Evolutionary conservation across 2,113 vertebrate genomes (phyloP).

Genomic region (Phrynosoma blainvillii): DNA sequence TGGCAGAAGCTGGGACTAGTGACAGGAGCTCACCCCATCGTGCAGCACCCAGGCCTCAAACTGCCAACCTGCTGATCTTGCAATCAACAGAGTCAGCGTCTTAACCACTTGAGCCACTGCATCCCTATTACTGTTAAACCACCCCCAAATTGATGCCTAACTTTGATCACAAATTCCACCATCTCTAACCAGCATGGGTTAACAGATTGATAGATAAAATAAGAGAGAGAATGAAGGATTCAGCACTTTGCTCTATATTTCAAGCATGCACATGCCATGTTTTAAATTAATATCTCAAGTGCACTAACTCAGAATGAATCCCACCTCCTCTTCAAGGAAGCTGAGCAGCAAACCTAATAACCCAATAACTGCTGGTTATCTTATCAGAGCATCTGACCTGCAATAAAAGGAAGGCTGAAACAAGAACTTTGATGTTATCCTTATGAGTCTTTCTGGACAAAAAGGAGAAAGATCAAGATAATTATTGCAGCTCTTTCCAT

Average conservation of each 20-base stretch:
- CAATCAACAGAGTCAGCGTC: too few relatives aligned
- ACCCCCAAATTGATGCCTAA: too few relatives aligned
- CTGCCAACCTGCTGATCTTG: too few relatives aligned
- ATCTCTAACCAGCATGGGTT: too few relatives aligned
- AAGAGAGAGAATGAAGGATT: not conserved
- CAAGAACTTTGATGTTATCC: constrained; percentile 39
- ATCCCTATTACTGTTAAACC: too few relatives aligned
- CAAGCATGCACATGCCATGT: not conserved
- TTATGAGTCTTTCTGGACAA: constrained; percentile 39
- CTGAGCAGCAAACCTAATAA: not conserved
- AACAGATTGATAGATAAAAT: too few relatives aligned
- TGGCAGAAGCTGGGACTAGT: too few relatives aligned
- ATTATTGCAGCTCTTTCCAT: not conserved
- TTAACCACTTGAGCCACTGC: too few relatives aligned
- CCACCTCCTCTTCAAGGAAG: not conserved
- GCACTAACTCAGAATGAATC: not conserved
- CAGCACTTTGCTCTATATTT: not conserved
- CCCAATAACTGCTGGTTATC: not conserved
- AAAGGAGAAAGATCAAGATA: constrained; percentile 39
- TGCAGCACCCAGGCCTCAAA: too few relatives aligned
- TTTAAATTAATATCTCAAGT: not conserved
- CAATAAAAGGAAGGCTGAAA: constrained; percentile 10
- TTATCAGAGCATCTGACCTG: constrained; percentile 29
- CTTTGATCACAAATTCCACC: too few relatives aligned
- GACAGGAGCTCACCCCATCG: too few relatives aligned